Evolutionary conservation across 2,888 invertebrate genomes (phyloP).

Genomic region (Abscondita cerata): DNA sequence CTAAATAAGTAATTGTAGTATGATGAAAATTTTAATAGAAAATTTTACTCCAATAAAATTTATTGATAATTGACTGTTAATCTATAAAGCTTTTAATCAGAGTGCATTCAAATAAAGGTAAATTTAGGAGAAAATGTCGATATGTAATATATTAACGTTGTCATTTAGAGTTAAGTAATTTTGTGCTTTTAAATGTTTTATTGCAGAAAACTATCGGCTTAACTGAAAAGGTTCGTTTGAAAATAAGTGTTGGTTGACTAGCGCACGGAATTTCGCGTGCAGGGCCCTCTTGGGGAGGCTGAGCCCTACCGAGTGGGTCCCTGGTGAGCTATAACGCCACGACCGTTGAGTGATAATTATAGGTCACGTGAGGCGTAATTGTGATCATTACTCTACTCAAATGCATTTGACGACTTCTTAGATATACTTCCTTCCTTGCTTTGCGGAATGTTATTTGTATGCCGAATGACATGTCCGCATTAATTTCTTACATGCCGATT

Average conservation of each 20-base stretch:
- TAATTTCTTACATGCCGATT: not conserved
- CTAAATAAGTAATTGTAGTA: too few species aligned
- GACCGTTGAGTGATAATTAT: constrained; percentile 58
- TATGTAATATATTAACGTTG: too few species aligned
- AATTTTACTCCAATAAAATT: too few species aligned
- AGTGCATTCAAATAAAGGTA: too few species aligned
- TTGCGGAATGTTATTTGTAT: constrained; percentile 15
- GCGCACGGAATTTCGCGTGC: constrained; percentile 42
- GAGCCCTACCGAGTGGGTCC: constrained; percentile 41
- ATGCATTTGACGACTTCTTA: constrained; percentile 39
- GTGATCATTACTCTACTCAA: constrained; percentile 51
- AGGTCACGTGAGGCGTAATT: constrained; percentile 58
- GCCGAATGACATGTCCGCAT: constrained; percentile 1
- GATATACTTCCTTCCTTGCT: constrained; percentile 27
- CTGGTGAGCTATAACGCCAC: constrained; percentile 47
- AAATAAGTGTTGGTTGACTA: constrained; percentile 33
- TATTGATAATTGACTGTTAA: too few species aligned
- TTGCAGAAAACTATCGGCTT: constrained; percentile 19
- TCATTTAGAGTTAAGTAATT: too few species aligned
- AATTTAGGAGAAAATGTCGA: too few species aligned
- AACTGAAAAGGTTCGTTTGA: constrained; percentile 24
- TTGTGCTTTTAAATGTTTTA: constrained; percentile 3
- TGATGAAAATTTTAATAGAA: too few species aligned
- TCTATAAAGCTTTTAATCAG: too few species aligned
- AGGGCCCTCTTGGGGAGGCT: constrained; percentile 38